Base-by-base conservation (phyloP, 2,888 invertebrate genomes). In the Trachelus iudaicus region DNA sequence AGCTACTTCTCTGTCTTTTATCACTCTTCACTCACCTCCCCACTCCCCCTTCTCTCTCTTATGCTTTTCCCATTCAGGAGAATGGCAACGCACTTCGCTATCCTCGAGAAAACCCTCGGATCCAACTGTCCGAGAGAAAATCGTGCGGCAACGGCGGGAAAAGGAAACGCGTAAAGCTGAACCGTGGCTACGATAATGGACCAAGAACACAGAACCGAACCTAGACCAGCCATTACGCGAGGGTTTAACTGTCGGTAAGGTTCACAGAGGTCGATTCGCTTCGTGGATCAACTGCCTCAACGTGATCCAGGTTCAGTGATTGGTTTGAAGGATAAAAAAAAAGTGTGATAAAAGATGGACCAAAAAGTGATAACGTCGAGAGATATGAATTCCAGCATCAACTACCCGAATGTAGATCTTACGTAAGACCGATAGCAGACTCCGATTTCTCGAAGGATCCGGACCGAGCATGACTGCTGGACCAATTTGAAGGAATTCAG, bases 171-270 rank as follows among this genome's bases (percentile, higher is more conserved):
- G 76, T 76, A 76, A 80, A 80, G 77, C 76, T 77, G 75, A 82
- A 81, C 75, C 79, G 76, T 73, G 56, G 71, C 75, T 35, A 73
- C 77, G 75, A 79, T 76, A 81, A 81, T 78, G 79, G 82, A 77
- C 79, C 79, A 80, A 69, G 77, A 76, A 82, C 76, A 79, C 80
- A 75, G 78, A 77, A 78, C 76, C 69, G 76, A 80, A 79, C 77
- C 79, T 77, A 73, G 81, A 81, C 76, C 77, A 79, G 74, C 83
- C 79, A 83, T 83, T 81, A 83, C 81, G 77, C 79, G 73, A 80
- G 83, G 79, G 79, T 83, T 83, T 80, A 83, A 81, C 81, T 80
- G 83, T 81, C 81, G 81, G 79, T 75, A 77, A 77, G 71, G 33
- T 71, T 71, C 34, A 31, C 33, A 31, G 33, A 71, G 31, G 71